Base-by-base conservation (phyloP, 2,888 invertebrate species). In the Scrobipalpa atriplicella region DNA sequence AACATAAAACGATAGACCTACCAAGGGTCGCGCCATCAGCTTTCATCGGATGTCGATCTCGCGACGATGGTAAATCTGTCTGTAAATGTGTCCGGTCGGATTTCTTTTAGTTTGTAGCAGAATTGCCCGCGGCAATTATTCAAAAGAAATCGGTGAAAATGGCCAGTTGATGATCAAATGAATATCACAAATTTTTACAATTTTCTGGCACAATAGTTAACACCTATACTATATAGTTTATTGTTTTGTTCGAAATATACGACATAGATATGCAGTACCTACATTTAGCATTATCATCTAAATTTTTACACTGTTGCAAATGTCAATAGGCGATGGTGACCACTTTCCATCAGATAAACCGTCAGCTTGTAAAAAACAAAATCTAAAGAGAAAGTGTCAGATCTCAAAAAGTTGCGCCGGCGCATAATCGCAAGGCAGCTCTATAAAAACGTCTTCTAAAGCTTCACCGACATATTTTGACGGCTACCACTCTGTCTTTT, bases 1-100 rank as follows among this genome's bases (percentile, higher is more conserved):
- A 29, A 29, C 29, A 29, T 29, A 29, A 5, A 29, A n/a, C 47
- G 0, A 16, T 16, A 10, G 16, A 47, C n/a, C 67, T 68, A 71
- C 69, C 70, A 47, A 47, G 47, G 47, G 47, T 47, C 47, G n/a
- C 11, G 51, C 18, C 19, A 52, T 52, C n/a, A 51, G 51, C 52
- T 79, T 80, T 79, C 77, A 72, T 78, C 76, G 71, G 74, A 70
- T 73, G 72, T 71, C 69, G 70, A 76, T 76, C 71, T 41, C 41
- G 41, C 9, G 41, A 11, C 13, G 41, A 19, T 19, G 19, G 52
- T 19, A 18, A 18, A 51, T 51, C 18, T 18, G 51, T 18, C 1
- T n/a, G 6, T 16, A 47, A 52, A 52, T 52, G 52, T 52, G 19
- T 52, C 52, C 52, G 52, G 52, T 52, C 52, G 19, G 52, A 52